Percentiles rank a stretch among this genome's conserved stretches.
phyloP scores from a whole-genome alignment of 2,888 invertebrate genomes.

The Scaptomyza caliginosa region DNA sequence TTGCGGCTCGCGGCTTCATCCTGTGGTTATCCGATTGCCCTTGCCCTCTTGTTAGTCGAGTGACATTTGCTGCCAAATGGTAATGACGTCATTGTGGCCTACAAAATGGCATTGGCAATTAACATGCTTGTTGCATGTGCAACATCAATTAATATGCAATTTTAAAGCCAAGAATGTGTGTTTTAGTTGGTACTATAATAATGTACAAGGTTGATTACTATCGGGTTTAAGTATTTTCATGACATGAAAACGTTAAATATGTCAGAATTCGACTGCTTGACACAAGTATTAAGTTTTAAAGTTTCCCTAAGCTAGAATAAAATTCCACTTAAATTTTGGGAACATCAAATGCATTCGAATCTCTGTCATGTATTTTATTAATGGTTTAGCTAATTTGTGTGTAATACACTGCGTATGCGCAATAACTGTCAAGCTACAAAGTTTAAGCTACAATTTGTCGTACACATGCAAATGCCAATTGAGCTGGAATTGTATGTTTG shows the following conservation, averaged over 20 bases:
- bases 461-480: constrained; percentile 29
- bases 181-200: too few species aligned
- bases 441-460: not conserved
- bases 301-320: too few species aligned
- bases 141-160: constrained; percentile 24
- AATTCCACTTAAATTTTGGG: too few species aligned
- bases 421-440: constrained; percentile 24
- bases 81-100: constrained; percentile 73
- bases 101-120: constrained; percentile 25
- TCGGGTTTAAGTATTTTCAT: too few species aligned
- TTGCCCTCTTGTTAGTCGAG: constrained; percentile 39
- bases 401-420: constrained; percentile 64
- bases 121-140: constrained; percentile 44
- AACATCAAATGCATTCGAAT: not conserved
- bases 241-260: too few species aligned
- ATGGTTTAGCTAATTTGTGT: constrained; percentile 31
- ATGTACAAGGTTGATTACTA: not conserved
- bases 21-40: constrained; percentile 26
- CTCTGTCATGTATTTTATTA: constrained; percentile 31
- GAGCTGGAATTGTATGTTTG: not conserved
- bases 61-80: constrained; percentile 63
- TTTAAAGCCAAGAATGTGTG: constrained; percentile 17
- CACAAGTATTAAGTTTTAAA: not conserved
- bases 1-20: constrained; percentile 30
- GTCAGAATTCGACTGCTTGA: too few species aligned